Evolutionary conservation across 2,113 vertebrate genomes (phyloP), one percentile per base, ranked within the genome.

Genomic region (Rhombomys opimus): DNA sequence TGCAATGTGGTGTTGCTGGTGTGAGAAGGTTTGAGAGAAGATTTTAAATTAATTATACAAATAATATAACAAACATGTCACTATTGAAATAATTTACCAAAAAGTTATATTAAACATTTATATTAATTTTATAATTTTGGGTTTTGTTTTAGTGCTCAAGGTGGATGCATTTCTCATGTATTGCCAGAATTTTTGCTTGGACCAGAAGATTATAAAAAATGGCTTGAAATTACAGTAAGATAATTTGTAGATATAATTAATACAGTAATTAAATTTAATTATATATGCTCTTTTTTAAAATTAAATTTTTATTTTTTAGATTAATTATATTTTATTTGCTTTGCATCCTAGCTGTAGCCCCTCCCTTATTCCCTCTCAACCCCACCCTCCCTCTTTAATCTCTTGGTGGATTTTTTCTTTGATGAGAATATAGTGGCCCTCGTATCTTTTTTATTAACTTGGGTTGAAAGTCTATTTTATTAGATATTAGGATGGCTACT

Each of bases 181-280:
- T 90, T 98, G 96, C 99, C 99, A 84, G 98, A 99, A 97, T 99
- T 99, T 98, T 97, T 99, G 20, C 97, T 99, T 70, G 98, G 99
- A 91, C 97, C 96, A 23, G 97, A 98, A 84, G 99, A 99, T 96
- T 99, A 99, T 91, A 98, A 97, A 84, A 97, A 98, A 93, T 99
- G 99, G 99, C 97, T 98, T 89, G 89, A 98, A 92, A 52, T 98
- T 2, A 98, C 98, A 97, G 97, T 97, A 97, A 97, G 97, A 27
- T 52, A 61, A 90, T 94, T 95, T 96, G 25, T 93, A n/a, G 30
- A 3, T 82, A 89, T 2, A 96, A 35, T 87, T 7, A 81, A 23
- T 2, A 75, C 1, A 91, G 14, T 81, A 91, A 73, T 6, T 94
- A 35, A 82, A 63, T 81, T 61, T 59, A 52, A 6, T 90, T 4